These are phyloP conservation scores for Galerucella nymphaeae DNA, from an alignment of 2,888 invertebrate species.

Conservation along the genomic window DNA sequence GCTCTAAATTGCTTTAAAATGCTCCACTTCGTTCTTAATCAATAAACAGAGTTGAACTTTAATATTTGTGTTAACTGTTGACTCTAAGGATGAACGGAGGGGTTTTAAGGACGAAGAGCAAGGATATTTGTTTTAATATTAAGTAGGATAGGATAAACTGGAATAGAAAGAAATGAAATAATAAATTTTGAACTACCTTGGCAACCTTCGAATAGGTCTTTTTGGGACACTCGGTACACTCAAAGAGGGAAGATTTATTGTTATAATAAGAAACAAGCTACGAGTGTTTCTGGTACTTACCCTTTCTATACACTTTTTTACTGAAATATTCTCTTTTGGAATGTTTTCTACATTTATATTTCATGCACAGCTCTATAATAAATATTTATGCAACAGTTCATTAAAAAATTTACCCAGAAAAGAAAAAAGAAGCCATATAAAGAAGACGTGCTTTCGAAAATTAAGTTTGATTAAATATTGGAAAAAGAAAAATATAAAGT, in stretches of 20 bases:
- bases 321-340: too few species aligned
- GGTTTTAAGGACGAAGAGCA: background rate
- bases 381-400: background rate
- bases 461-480: background rate
- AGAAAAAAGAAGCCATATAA: background rate
- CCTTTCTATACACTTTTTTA: too few species aligned
- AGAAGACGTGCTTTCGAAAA: background rate
- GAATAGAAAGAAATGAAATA: too few species aligned
- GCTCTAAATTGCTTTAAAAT: background rate
- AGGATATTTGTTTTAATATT: background rate
- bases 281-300: too few species aligned
- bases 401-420: background rate
- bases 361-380: too few species aligned
- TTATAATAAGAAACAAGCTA: too few species aligned
- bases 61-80: background rate
- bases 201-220: too few species aligned
- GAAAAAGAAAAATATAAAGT: background rate
- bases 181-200: too few species aligned
- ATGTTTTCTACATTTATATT: too few species aligned
- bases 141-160: too few species aligned
- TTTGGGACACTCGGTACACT: too few species aligned
- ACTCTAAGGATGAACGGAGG: background rate
- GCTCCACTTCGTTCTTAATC: background rate
- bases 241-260: too few species aligned
- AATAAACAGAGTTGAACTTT: background rate